Conservation (phyloP, 2,113 vertebrate genomes). For the Rhynchomys soricoides region DNA sequence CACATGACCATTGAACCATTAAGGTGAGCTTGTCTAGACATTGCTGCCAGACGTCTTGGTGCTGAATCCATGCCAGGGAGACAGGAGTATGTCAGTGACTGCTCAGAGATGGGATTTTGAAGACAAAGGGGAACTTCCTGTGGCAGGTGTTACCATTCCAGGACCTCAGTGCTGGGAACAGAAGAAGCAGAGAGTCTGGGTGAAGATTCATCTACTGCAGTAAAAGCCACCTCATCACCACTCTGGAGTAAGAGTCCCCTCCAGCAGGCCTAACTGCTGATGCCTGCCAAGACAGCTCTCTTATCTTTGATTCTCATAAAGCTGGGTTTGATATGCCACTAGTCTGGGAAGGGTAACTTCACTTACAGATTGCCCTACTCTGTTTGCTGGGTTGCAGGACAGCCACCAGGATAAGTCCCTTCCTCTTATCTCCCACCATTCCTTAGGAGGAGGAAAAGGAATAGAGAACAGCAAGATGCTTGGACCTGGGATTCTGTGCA, state of each 20-base stretch:
- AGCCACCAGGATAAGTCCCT: background rate
- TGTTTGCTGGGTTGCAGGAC: background rate
- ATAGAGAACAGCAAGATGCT: background rate
- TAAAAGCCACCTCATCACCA: background rate
- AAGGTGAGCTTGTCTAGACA: background rate
- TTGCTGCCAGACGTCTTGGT: background rate
- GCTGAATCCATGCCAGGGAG: accelerated
- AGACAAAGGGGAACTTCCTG: slow-evolving; percentile 90
- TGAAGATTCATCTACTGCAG: background rate
- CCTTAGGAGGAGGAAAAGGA: background rate
- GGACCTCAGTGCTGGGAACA: slow-evolving; percentile 86
- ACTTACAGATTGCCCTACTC: background rate
- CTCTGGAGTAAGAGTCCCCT: background rate
- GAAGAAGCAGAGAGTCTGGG: background rate
- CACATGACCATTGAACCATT: background rate
- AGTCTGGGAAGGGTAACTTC: background rate
- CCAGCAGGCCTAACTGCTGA: background rate
- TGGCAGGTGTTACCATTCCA: slow-evolving; percentile 90
- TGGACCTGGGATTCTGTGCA: background rate
- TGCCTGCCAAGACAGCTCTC: background rate
- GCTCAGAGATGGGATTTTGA: slow-evolving; percentile 88
- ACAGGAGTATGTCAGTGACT: slow-evolving; percentile 67
- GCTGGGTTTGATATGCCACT: background rate
- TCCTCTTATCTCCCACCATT: background rate
- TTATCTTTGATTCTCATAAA: background rate